A percentile compares a stretch with the other conserved stretches of the same genome.
phyloP scores from a whole-genome alignment of 2,888 invertebrate genomes.

The Andrena fulva region DNA sequence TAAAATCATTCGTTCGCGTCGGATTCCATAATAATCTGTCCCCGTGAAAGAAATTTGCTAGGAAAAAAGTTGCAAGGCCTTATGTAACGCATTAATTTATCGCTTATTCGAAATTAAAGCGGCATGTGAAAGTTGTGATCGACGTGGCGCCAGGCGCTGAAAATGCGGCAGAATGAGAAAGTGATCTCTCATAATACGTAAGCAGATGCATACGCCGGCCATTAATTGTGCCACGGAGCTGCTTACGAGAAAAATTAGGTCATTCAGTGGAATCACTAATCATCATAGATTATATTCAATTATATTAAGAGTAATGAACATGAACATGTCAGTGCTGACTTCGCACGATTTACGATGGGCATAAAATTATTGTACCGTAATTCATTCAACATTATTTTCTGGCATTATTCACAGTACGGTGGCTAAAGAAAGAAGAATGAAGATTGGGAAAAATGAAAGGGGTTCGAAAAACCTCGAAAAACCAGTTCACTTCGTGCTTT shows the following conservation, averaged over 20 bases:
- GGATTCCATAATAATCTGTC: not conserved
- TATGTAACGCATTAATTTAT: slow-evolving; percentile 65
- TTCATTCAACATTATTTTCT: no score
- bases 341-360: no score
- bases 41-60: not conserved
- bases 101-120: slow-evolving; percentile 79
- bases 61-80: slow-evolving; percentile 10
- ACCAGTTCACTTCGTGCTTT: no score
- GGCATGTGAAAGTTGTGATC: slow-evolving; percentile 80
- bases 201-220: slow-evolving; percentile 37
- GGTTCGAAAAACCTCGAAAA: no score
- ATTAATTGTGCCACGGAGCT: slow-evolving; percentile 28
- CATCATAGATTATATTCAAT: not conserved
- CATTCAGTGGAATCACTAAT: not conserved
- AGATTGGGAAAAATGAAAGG: no score
- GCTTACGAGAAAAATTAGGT: not conserved
- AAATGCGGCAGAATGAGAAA: slow-evolving; percentile 74
- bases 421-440: no score
- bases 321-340: no score
- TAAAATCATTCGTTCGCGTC: not conserved
- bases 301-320: not conserved
- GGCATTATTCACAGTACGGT: no score
- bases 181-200: slow-evolving; percentile 71
- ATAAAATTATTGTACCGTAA: no score
- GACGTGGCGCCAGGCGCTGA: slow-evolving; percentile 62